Base-by-base conservation (phyloP, 2,797 vertebrate genomes). In the Enteromius paludinosus region DNA sequence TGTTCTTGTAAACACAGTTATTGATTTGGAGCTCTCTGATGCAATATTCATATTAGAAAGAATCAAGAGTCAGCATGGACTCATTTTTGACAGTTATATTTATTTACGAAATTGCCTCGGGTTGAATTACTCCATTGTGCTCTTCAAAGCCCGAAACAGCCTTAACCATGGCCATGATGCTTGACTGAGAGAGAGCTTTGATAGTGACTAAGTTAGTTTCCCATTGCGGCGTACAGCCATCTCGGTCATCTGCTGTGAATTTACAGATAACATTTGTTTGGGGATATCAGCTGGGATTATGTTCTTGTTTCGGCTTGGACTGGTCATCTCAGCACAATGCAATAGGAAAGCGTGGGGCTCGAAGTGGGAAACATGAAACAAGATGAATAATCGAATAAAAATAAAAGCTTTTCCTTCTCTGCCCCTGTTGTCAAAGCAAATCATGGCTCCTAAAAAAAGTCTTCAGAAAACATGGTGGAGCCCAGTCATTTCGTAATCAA, bases 301-400 rank as follows among this genome's bases (percentile, higher is more conserved):
- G 83, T 88, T 79, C 79, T 66, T 77, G 25, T 83, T 86, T 86
- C 76, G 28, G 74, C 83, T 81, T 72, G 62, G 83, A 89, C 88
- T 41, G 47, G 56, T 68, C 87, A 88, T 84, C 86, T 87, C 71
- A 68, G 17, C 78, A 54, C 52, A 70, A 78, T 81, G 62, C 90
- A 87, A 86, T 82, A 45, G 75, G 72, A 85, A 83, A 71, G 54
- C 85, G 87, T 80, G 71, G 68, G 87, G 86, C 84, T 83, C 38
- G 52, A 70, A 56, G 52, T 52, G 41, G 70, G 85, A 83, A 87
- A 87, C 87, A 91, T 91, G 81, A 91, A 90, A 88, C 87, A 88
- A 88, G 87, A 88, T 75, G 77, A 88, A 90, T 91, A 92, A 92
- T 93, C 84, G 81, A 91, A 93, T 94, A 81, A 90, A 92, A 92